These are phyloP conservation scores for Empidonax alnorum DNA, from an alignment of 2,113 vertebrate species.

Conservation along the genomic window DNA sequence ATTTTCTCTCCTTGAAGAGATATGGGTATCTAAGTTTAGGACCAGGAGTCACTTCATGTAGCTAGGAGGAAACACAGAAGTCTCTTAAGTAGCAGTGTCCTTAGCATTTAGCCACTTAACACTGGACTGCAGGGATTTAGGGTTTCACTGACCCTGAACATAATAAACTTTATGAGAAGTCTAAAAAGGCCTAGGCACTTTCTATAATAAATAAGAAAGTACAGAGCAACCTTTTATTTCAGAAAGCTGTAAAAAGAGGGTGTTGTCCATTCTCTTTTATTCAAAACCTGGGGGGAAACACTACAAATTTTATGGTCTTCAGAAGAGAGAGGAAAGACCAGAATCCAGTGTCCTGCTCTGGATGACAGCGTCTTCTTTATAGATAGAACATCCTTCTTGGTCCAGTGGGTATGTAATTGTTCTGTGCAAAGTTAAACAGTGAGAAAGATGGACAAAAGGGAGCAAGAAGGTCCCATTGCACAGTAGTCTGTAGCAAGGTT, in stretches of 20 bases:
- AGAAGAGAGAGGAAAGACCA: background rate
- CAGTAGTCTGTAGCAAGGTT: background rate
- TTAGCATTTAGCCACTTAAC: background rate
- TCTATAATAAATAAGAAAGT: background rate
- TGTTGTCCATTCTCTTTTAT: background rate
- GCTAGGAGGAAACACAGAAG: accelerated
- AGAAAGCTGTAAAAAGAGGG: background rate
- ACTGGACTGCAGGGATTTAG: background rate
- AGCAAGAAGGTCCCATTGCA: background rate
- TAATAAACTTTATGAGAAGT: background rate
- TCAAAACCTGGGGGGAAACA: background rate
- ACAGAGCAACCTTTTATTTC: background rate
- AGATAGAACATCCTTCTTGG: background rate
- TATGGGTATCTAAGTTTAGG: background rate
- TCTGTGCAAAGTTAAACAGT: background rate
- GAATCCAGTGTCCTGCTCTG: background rate
- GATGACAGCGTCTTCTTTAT: background rate
- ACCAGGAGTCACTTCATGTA: background rate
- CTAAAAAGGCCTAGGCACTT: background rate
- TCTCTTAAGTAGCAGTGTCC: background rate
- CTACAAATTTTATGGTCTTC: background rate
- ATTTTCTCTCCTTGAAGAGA: background rate
- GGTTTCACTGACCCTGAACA: background rate
- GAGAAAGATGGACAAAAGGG: background rate
- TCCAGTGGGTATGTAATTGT: background rate